Conservation (phyloP, 2,888 invertebrate genomes). For the Dolomedes plantarius region DNA sequence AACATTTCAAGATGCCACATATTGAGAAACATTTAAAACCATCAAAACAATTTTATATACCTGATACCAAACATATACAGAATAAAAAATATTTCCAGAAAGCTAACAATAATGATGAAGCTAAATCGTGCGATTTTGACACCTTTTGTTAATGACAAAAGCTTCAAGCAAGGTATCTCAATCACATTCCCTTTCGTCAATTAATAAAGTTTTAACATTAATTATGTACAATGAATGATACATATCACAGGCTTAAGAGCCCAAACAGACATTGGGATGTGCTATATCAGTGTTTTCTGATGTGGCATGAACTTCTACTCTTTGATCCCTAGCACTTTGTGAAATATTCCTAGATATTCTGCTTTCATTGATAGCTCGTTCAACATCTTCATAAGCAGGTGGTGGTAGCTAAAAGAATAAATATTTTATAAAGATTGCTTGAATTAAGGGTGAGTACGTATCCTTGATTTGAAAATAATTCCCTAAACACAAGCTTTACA, state of each 20-base stretch:
- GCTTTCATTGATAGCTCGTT: slow-evolving; percentile 37
- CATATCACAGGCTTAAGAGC: neutral
- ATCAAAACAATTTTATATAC: no score
- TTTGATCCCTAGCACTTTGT: neutral
- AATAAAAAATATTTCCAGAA: no score
- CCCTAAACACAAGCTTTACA: no score
- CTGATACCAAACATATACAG: no score
- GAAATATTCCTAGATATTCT: neutral
- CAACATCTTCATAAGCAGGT: slow-evolving; percentile 61
- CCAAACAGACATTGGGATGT: neutral
- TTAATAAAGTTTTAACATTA: no score
- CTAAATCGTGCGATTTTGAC: no score
- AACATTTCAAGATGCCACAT: no score
- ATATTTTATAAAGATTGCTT: no score
- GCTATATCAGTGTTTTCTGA: neutral
- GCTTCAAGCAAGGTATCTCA: neutral
- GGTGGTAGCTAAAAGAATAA: slow-evolving; percentile 44
- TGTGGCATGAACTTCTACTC: slow-evolving; percentile 17
- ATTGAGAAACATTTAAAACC: no score
- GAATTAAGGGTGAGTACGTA: no score
- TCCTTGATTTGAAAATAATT: no score
- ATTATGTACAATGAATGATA: neutral
- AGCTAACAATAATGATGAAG: no score
- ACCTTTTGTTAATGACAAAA: neutral
- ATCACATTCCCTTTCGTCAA: neutral